Base-by-base conservation (phyloP, 2,888 invertebrate genomes). In the Tinea semifulvella region DNA sequence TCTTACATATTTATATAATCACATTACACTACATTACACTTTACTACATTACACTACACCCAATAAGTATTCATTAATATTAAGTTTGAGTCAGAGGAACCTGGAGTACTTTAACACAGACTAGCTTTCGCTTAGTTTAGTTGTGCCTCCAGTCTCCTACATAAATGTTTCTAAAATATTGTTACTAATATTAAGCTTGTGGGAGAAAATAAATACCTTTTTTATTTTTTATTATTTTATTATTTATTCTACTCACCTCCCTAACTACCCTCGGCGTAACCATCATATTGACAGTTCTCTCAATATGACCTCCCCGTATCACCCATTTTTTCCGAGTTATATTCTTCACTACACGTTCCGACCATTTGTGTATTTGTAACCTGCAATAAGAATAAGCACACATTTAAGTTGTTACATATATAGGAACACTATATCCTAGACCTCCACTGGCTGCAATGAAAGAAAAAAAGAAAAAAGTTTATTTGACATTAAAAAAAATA, bases 331-430 rank as follows among this genome's bases (percentile, higher is more conserved):
- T 81, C 40, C 89, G 70, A 0, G 85, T 84, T 1, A 96, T 82
- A 40, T 89, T 89, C 51, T 84, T 87, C 45, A 97, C 94, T 1
- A 98, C 95, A 22, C 85, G 84, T 25, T 92, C 88, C 54, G 97
- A 97, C 96, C 98, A 98, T 63, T 95, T 92, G 63, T 97, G 94
- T 35, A 95, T 93, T 69, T 94, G 92, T 42, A 94, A 68, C 53
- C 95, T 95, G 61, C 1, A 36, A 36, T n/a, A n/a, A n/a, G n/a
- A n/a, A n/a, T 8, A 22, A 22, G 8, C 25, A 22, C 25, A 22
- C 25, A 22, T 22, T 7, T 7, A 22, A 7, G 25, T n/a, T n/a
- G n/a, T n/a, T 22, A 22, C 8, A 22, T 22, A 7, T 7, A 8
- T 13, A n/a, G n/a, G 13, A 35, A n/a, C 16, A 22, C 25, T 5